Evolutionary conservation across 2,797 vertebrate species (phyloP).

Genomic region (Ataeniobius toweri): DNA sequence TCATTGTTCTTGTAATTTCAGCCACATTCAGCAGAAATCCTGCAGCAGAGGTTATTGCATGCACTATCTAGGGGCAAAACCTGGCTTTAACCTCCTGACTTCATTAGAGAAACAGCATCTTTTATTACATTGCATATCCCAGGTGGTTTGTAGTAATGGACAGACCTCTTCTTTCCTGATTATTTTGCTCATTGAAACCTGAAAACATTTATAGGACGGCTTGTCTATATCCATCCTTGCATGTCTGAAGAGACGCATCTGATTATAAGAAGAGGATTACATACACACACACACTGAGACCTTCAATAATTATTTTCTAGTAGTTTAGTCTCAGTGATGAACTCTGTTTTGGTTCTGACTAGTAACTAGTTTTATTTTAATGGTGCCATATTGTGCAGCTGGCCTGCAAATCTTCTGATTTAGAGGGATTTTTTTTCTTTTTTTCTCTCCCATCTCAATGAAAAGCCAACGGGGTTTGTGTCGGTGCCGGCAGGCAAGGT

Average conservation of each 20-base stretch:
- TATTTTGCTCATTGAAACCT: slow-evolving; percentile 23
- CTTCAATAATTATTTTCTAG: not conserved
- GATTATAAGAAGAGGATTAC: not conserved
- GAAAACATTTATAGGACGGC: not conserved
- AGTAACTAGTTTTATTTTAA: not conserved
- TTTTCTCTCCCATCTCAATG: slow-evolving; percentile 14
- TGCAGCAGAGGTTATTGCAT: slow-evolving; percentile 13
- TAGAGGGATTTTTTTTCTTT: not conserved
- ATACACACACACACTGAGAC: not conserved
- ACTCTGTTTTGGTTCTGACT: not conserved
- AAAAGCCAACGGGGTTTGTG: slow-evolving; percentile 24
- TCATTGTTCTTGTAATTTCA: not conserved
- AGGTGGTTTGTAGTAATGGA: slow-evolving; percentile 47
- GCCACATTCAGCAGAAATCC: slow-evolving; percentile 9
- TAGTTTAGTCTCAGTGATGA: not conserved
- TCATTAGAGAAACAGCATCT: slow-evolving; percentile 40
- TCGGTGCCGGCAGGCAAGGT: slow-evolving; percentile 14
- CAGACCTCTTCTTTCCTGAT: slow-evolving; percentile 21
- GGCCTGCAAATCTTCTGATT: slow-evolving; percentile 19
- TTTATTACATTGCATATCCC: slow-evolving; percentile 44
- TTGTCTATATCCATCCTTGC: not conserved
- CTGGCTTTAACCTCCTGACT: slow-evolving; percentile 27
- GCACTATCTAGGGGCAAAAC: not conserved
- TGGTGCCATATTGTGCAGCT: slow-evolving; percentile 8
- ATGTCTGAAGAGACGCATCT: not conserved